Evolutionary conservation across 2,797 vertebrate species (phyloP).

Genomic region (Phataginus tetradactyla): DNA sequence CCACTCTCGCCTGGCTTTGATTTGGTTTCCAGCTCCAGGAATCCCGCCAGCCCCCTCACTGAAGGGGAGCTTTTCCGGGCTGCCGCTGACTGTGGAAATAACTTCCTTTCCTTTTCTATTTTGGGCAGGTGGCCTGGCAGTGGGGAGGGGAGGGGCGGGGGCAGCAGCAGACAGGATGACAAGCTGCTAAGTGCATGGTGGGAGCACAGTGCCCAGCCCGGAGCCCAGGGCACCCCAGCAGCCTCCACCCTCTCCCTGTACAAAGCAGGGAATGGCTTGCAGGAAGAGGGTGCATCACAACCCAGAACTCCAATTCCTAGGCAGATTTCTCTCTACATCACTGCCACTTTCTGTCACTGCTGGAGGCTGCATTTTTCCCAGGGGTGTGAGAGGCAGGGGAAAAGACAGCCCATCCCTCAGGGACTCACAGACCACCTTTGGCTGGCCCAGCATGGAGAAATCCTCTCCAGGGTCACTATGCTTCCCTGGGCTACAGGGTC

Average conservation of each 20-base stretch:
- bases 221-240: conserved; percentile 35
- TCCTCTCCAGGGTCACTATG: not conserved
- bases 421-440: not conserved
- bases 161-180: conserved; percentile 65
- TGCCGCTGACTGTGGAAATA: conserved; percentile 69
- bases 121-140: conserved; percentile 57
- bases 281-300: not conserved
- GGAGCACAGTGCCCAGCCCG: not conserved
- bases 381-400: not conserved
- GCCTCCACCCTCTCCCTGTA: not conserved
- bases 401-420: not conserved
- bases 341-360: not conserved
- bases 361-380: not conserved
- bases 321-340: not conserved
- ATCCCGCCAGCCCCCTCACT: conserved; percentile 77
- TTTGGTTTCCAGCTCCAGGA: conserved; percentile 77
- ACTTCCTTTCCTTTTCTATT: conserved; percentile 81
- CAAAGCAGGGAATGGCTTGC: not conserved
- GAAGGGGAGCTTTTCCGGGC: conserved; percentile 76
- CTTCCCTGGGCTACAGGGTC: not conserved
- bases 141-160: conserved; percentile 1
- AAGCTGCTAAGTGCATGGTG: conserved; percentile 63
- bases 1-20: conserved; percentile 67
- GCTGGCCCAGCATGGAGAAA: not conserved
- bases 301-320: too few relatives aligned